Evolutionary conservation across 2,888 invertebrate genomes (phyloP).

Genomic region (Melolontha melolontha): DNA sequence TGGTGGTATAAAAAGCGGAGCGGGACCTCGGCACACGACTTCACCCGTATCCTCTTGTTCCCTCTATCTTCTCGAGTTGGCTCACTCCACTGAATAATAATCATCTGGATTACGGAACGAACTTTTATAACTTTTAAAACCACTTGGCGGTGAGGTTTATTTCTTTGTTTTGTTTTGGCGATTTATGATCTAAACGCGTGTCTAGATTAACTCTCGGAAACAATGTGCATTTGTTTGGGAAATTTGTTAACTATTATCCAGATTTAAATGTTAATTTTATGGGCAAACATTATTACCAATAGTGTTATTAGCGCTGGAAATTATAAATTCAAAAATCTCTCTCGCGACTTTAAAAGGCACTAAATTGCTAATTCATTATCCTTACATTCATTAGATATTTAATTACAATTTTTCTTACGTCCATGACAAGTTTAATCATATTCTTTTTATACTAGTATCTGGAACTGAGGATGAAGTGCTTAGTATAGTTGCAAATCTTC

Average conservation of each 20-base stretch:
- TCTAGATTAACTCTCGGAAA: slow-evolving; percentile 23
- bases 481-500: too few relatives aligned
- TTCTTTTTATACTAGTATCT: too few relatives aligned
- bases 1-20: slow-evolving; percentile 52
- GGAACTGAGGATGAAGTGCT: too few relatives aligned
- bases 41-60: background rate
- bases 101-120: slow-evolving; percentile 44
- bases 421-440: too few relatives aligned
- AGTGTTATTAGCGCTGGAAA: too few relatives aligned
- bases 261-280: slow-evolving; percentile 34
- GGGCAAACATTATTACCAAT: slow-evolving; percentile 1
- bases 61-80: slow-evolving; percentile 22
- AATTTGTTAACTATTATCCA: background rate
- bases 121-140: slow-evolving; percentile 44
- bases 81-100: slow-evolving; percentile 51
- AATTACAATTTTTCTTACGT: too few relatives aligned
- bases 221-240: background rate
- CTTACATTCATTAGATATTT: too few relatives aligned
- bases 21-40: slow-evolving; percentile 40
- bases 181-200: slow-evolving; percentile 10
- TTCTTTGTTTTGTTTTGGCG: slow-evolving; percentile 25
- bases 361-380: too few relatives aligned
- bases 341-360: background rate
- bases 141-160: slow-evolving; percentile 12
- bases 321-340: background rate